Evolutionary conservation across 1,140 invertebrate species (phyloP), one percentile per base, ranked within the genome.

Genomic region (Pararge aegeria): DNA sequence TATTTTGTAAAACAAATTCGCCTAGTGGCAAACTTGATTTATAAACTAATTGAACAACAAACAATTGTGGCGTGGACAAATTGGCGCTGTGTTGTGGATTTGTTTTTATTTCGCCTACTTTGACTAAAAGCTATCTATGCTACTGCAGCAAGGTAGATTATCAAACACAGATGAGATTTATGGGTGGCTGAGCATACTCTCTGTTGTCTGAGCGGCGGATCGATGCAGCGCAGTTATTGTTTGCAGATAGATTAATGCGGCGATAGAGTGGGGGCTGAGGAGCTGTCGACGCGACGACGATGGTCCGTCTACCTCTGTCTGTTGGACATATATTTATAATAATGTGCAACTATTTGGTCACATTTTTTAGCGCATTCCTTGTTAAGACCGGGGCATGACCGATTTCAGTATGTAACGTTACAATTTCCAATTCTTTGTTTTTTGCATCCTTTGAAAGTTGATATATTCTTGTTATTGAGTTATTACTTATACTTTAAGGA

Each of bases 201-300:
- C 38, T 42, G 38, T 42, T 42, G 38, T 42, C 38, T 42, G 38
- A 16, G 38, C 38, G 34, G 34, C 34, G 38, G 38, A 42, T 42
- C 38, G 38, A 42, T 42, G 13, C 38, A 12, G 38, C 38, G 13
- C 38, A 42, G 38, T 42, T 42, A 42, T 42, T 42, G 38, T 42
- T 42, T 42, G 38, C 38, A 18, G 38, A 42, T 42, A 42, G 38
- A 42, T 42, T 42, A 42, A 42, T 42, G 38, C 38, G 38, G 38
- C 38, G 38, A 42, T 42, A 18, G 38, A 42, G 38, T 2, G 38
- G 38, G 16, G 15, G 13, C 29, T 4, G n/a, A n/a, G 24, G 24
- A 24, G 34, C 34, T 3, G 12, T n/a, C 10, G 13, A 2, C 34
- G 34, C 10, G 1, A 6, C 34, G 34, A 0, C 34, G 9, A 5